Evolutionary conservation across 2,797 vertebrate genomes (phyloP), one percentile per base, ranked within the genome.

Genomic region (Lithobates pipiens): DNA sequence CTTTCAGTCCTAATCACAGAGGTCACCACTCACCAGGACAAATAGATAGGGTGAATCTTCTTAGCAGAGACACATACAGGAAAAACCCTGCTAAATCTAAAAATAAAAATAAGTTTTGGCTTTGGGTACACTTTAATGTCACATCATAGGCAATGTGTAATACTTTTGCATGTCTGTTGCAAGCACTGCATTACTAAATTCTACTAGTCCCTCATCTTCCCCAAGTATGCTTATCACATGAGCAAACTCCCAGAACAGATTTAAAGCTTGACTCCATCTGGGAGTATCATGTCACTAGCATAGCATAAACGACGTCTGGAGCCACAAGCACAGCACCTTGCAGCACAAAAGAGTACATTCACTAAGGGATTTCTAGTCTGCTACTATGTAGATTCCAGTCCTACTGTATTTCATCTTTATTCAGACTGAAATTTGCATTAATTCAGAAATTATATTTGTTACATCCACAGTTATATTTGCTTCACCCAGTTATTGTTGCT

Each of bases 251-350:
- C 21, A 61, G 21, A 9, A 23, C 54, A 61, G 21, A 39, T 34
- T 36, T 39, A 71, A 71, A 7, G 2, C 32, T 39, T 21, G 21
- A 74, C 25, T 46, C 18, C 23, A 15, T 73, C 23, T 74, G 39
- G 42, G 36, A 46, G 72, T n/a, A 74, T 46, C 11, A 74, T 46
- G 39, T 74, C 72, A 74, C 39, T 13, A 46, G 44, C 25, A 74
- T 25, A 16, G 8, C 46, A 44, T 46, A 39, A 15, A 46, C 27
- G 34, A 4, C 5, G 50, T 54, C 50, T 18, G 50, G 15, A 54
- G 50, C 50, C 50, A 54, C 50, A 54, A 54, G 16, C 50, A 54
- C 1, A 61, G 54, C 54, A 61, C 54, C 18, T 61, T 61, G 54
- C 54, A 61, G 21, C 54, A 61, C 54, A 61, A 61, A 23, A 61